phyloP scores from a whole-genome alignment of 2,888 invertebrate species.

The Heliothis peltigera region DNA sequence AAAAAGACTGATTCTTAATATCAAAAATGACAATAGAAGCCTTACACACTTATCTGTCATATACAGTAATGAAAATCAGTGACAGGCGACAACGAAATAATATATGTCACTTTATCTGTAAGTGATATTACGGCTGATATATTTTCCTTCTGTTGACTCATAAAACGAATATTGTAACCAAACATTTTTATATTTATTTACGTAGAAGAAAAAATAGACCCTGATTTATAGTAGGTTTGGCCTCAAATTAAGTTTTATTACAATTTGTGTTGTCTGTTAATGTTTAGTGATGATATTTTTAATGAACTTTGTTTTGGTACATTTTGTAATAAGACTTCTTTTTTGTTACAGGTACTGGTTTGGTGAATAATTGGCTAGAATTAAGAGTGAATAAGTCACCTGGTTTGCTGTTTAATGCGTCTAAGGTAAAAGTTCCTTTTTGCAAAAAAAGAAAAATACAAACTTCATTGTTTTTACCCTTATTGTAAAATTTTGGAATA shows the following conservation, averaged over 20 bases:
- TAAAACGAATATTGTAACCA: background rate
- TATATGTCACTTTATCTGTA: constrained; percentile 18
- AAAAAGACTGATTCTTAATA: background rate
- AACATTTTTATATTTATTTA: constrained; percentile 1
- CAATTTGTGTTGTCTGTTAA: constrained; percentile 26
- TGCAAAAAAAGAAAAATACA: too few relatives aligned
- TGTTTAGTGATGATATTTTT: constrained; percentile 31
- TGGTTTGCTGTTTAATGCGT: background rate
- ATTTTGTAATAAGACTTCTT: constrained; percentile 36
- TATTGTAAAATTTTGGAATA: too few relatives aligned
- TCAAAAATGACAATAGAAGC: constrained; percentile 1
- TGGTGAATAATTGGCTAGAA: constrained; percentile 25
- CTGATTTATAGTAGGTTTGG: constrained; percentile 16
- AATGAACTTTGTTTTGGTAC: constrained; percentile 21
- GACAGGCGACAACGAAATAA: constrained; percentile 14
- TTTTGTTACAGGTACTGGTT: constrained; percentile 59
- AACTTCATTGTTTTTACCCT: too few relatives aligned
- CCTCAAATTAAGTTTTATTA: constrained; percentile 32
- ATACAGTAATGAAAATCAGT: constrained; percentile 5
- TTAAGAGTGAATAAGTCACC: constrained; percentile 10
- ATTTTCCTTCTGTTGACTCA: constrained; percentile 8
- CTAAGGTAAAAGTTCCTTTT: constrained; percentile 7
- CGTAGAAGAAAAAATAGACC: constrained; percentile 13
- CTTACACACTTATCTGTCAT: background rate
- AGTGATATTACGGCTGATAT: background rate